These are phyloP conservation scores for Echinarachnius parma DNA, from an alignment of 53 echinoderm and acorn worm species.

Conservation along the genomic window DNA sequence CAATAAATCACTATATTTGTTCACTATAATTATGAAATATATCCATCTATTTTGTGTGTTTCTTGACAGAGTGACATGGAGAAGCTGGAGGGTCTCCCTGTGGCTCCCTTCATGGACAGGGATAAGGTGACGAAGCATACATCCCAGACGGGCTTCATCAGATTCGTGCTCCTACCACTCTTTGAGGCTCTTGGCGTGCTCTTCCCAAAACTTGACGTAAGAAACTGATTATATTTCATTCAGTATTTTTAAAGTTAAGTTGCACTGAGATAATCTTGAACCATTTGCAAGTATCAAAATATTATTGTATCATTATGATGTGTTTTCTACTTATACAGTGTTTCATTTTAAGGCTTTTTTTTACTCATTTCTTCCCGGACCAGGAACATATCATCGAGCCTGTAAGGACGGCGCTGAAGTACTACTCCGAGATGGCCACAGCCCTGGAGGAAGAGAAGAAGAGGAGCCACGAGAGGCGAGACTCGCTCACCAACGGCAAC, in stretches of 20 bases:
- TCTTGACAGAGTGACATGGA: slow-evolving; percentile 81
- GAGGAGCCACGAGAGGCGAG: slow-evolving; percentile 46
- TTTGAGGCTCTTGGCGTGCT: slow-evolving; percentile 78
- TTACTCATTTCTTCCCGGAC: too few relatives aligned
- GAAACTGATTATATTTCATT: too few relatives aligned
- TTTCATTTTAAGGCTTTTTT: too few relatives aligned
- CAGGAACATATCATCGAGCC: slow-evolving; percentile 80
- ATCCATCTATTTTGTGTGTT: neutral
- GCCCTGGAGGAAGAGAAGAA: slow-evolving; percentile 94
- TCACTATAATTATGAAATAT: too few relatives aligned
- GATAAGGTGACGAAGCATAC: slow-evolving; percentile 96
- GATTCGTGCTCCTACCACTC: slow-evolving; percentile 87
- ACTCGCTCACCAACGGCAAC: slow-evolving; percentile 51
- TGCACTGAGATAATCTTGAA: too few relatives aligned
- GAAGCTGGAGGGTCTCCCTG: slow-evolving; percentile 90
- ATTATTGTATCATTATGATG: too few relatives aligned
- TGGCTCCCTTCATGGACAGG: slow-evolving; percentile 96
- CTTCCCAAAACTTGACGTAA: slow-evolving; percentile 84
- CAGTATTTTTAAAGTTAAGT: too few relatives aligned
- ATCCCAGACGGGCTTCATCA: slow-evolving; percentile 91
- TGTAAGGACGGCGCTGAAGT: slow-evolving; percentile 85
- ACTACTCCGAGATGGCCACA: slow-evolving; percentile 93
- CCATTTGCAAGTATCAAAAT: too few relatives aligned
- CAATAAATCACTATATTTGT: too few relatives aligned
- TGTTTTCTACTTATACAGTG: too few relatives aligned